Evolutionary conservation across 2,888 invertebrate genomes (phyloP).

Genomic region (Chrysolina americana): DNA sequence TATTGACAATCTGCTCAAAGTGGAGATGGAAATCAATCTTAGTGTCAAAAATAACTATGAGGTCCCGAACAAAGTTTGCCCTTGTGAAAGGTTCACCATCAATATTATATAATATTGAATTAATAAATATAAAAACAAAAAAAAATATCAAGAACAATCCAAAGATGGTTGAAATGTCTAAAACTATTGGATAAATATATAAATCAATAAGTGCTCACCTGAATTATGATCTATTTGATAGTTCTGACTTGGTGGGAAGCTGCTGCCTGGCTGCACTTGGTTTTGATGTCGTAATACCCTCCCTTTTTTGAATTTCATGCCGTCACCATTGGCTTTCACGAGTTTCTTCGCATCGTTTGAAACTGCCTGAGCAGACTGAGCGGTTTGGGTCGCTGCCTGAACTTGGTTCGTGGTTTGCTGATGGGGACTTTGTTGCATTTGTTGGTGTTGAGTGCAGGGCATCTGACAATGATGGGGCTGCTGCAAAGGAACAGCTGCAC

Average conservation of each 20-base stretch:
- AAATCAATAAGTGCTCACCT: conserved; percentile 60
- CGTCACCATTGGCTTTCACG: conserved; percentile 54
- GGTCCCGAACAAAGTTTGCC: no score
- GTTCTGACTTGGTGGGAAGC: conserved; percentile 69
- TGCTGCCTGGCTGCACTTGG: conserved; percentile 65
- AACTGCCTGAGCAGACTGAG: conserved; percentile 63
- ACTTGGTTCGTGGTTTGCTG: conserved; percentile 69
- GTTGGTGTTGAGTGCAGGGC: conserved; percentile 63
- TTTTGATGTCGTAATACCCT: conserved; percentile 68
- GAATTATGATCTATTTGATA: conserved; percentile 72
- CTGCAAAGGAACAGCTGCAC: conserved; percentile 54
- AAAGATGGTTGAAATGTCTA: no score
- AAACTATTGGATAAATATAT: no score
- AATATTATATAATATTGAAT: no score
- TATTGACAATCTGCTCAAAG: no score
- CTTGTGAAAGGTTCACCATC: no score
- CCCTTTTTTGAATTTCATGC: conserved; percentile 69
- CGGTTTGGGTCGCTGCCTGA: conserved; percentile 78
- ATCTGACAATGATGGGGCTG: conserved; percentile 58
- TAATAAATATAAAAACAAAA: no score
- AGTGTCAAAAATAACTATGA: no score
- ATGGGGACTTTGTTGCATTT: conserved; percentile 50
- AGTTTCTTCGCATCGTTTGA: conserved; percentile 61
- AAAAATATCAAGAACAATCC: no score
- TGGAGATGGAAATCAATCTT: no score